Conservation (phyloP, 2,113 vertebrate species). For the Perccottus glenii region DNA sequence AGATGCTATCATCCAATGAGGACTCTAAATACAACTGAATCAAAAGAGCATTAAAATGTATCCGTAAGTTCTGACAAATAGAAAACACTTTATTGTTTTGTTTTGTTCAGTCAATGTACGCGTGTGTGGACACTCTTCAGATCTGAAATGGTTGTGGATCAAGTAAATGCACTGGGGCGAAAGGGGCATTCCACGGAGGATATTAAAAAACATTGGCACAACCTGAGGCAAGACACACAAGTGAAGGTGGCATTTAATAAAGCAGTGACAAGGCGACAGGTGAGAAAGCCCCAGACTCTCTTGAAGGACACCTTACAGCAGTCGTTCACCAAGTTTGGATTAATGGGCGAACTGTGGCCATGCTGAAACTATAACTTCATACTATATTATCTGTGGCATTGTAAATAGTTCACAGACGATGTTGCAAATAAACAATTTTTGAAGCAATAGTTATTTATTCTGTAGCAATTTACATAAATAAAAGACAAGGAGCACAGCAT, state of each 20-base stretch:
- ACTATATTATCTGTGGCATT: background rate
- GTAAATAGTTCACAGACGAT: no score
- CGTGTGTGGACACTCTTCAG: no score
- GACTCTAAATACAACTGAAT: no score
- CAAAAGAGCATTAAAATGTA: no score
- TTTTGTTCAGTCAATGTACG: no score
- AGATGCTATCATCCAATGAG: no score
- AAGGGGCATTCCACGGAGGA: background rate
- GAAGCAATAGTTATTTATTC: conserved; percentile 1
- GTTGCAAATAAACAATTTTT: background rate
- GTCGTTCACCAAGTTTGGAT: background rate
- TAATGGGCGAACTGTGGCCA: background rate
- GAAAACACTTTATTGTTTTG: no score
- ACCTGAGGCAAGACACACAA: no score
- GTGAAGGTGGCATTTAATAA: conserved; percentile 3
- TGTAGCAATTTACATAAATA: background rate
- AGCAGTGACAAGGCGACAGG: background rate
- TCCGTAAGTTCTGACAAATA: no score
- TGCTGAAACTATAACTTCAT: background rate
- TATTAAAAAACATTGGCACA: background rate
- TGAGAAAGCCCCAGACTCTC: background rate
- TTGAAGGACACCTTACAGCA: background rate
- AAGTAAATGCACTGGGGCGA: background rate
- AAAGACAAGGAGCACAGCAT: background rate
- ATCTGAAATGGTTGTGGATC: background rate